These are phyloP conservation scores for Notolabrus celidotus DNA, from an alignment of 2,797 vertebrate species.

Conservation along the genomic window DNA sequence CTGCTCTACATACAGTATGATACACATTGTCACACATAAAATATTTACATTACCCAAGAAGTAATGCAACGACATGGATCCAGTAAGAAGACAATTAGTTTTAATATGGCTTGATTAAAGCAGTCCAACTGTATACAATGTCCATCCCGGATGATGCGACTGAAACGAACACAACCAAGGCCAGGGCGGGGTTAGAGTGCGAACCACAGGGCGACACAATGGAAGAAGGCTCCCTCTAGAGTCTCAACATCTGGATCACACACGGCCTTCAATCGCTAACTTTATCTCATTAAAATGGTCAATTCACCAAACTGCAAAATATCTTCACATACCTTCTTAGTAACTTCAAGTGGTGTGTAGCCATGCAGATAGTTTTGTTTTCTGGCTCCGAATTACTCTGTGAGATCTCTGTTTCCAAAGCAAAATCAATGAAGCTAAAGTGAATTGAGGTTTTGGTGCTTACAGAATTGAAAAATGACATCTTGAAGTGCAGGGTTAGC, in stretches of 20 bases:
- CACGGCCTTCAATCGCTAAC: constrained; percentile 3
- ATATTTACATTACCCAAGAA: constrained; percentile 85
- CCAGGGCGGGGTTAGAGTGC: constrained; percentile 10
- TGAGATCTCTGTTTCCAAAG: not conserved
- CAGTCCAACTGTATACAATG: constrained; percentile 73
- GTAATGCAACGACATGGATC: constrained; percentile 84
- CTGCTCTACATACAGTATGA: constrained; percentile 75
- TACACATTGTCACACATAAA: constrained; percentile 85
- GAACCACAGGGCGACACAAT: constrained; percentile 38
- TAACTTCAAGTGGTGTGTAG: not conserved
- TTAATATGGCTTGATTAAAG: constrained; percentile 91
- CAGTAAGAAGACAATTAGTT: constrained; percentile 84
- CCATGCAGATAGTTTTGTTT: constrained; percentile 22
- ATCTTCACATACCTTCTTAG: not conserved
- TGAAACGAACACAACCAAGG: constrained; percentile 21
- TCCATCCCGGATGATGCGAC: constrained; percentile 30
- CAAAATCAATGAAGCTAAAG: not conserved
- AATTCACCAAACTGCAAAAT: constrained; percentile 20
- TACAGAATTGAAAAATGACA: not conserved
- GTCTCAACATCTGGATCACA: constrained; percentile 16
- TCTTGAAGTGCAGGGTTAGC: too few relatives aligned
- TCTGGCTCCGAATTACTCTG: not conserved
- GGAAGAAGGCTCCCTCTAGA: constrained; percentile 36
- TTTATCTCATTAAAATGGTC: constrained; percentile 3
- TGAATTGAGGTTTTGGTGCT: not conserved